Evolutionary conservation across 1,140 invertebrate species (phyloP).

Genomic region (Diachasmimorpha longicaudata): DNA sequence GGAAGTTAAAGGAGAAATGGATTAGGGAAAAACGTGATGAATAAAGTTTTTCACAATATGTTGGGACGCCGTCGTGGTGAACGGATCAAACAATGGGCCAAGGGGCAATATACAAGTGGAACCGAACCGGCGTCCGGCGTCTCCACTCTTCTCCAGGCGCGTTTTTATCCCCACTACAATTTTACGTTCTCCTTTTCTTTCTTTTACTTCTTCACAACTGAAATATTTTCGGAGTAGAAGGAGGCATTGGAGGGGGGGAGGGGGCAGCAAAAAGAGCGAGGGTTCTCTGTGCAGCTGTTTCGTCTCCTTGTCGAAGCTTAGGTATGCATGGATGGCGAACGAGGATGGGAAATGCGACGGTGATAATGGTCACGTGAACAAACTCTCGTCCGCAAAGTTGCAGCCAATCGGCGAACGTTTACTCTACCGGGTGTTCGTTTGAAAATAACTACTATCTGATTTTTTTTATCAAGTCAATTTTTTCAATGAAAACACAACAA

Average conservation of each 20-base stretch:
- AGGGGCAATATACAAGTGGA: conserved; percentile 45
- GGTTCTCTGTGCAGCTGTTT: conserved; percentile 12
- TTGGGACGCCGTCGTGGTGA: not conserved
- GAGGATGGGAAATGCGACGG: conserved; percentile 13
- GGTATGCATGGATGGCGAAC: not conserved
- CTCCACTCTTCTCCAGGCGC: conserved; percentile 14
- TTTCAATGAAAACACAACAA: no score
- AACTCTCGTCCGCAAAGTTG: conserved; percentile 36
- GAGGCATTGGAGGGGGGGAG: no score
- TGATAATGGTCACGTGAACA: conserved; percentile 39
- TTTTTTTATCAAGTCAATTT: not conserved
- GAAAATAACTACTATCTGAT: not conserved
- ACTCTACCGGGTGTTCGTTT: conserved; percentile 35
- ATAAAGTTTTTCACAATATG: not conserved
- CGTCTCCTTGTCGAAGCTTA: not conserved
- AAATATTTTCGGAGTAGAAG: not conserved
- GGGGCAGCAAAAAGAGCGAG: not conserved
- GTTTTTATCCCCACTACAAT: not conserved
- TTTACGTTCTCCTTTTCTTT: not conserved
- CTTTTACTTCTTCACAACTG: not conserved
- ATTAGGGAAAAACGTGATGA: not conserved
- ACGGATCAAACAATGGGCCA: conserved; percentile 48
- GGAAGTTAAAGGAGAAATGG: no score
- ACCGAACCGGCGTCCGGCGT: conserved; percentile 34
- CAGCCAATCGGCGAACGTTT: conserved; percentile 31